Conservation (phyloP, 2,888 invertebrate genomes). For the Pollenia labialis region DNA sequence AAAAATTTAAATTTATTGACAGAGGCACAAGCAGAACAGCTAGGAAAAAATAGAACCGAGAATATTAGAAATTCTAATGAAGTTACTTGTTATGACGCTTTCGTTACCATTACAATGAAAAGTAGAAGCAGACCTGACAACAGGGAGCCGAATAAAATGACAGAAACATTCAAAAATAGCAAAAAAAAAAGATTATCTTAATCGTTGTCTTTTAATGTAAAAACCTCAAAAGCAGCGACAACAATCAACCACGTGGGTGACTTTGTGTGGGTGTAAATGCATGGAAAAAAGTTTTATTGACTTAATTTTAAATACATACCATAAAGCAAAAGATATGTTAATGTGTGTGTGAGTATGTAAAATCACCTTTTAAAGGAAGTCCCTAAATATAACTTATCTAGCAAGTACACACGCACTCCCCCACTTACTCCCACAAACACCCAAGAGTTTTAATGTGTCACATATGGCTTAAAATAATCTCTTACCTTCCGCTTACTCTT, state of each 20-base stretch:
- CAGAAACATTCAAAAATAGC: neutral
- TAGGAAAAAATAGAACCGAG: neutral
- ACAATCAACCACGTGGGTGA: neutral
- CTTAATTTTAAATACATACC: neutral
- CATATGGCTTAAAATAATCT: neutral
- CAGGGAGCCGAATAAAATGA: neutral
- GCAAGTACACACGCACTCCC: too few relatives aligned
- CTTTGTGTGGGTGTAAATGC: too few relatives aligned
- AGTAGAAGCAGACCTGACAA: neutral
- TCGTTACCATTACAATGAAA: constrained; percentile 9
- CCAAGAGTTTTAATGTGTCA: neutral
- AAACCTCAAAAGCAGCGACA: constrained; percentile 13
- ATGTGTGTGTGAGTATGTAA: neutral
- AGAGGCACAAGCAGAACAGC: neutral
- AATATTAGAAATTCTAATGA: constrained; percentile 37
- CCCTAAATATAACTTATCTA: neutral
- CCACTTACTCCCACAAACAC: neutral
- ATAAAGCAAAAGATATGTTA: neutral
- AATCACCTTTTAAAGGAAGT: constrained; percentile 32
- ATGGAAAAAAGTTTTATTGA: too few relatives aligned
- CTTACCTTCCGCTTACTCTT: neutral
- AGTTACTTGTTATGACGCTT: constrained; percentile 51
- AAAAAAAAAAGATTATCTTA: constrained; percentile 25
- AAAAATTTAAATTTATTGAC: constrained; percentile 14
- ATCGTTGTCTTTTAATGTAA: constrained; percentile 43